Base-by-base conservation (phyloP, 2,888 invertebrate species). In the Bedellia somnulentella region DNA sequence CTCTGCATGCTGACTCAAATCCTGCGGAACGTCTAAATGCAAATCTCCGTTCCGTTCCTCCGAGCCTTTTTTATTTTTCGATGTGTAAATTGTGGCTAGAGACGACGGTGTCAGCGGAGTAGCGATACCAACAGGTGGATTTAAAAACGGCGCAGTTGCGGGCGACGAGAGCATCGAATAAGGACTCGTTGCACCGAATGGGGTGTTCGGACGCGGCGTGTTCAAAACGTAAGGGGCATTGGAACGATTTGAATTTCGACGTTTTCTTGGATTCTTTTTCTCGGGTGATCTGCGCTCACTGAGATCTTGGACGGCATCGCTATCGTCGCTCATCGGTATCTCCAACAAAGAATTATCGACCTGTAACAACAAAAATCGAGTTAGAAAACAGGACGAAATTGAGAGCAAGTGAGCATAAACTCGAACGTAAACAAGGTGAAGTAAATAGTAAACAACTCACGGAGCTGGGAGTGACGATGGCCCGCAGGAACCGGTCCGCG, bases 401-500 rank as follows among this genome's bases (percentile, higher is more conserved):
- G n/a, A n/a, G n/a, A n/a, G n/a, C n/a, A n/a, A n/a, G 24, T 28
- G 30, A 11, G 6, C 18, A 28, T 18, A 21, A 3, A 21, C 17
- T 4, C 13, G 12, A 10, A 22, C 15, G 24, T 25, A 28, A 32
- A 28, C 25, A 25, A 18, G 5, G 18, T 9, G 18, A 6, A 9
- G 5, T 18, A 9, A 5, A 5, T 5, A 6, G 5, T 5, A 6
- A 9, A 6, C 9, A 38, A 64, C 73, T 73, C 57, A 75, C 75
- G 41, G 75, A 75, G 57, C 71, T 73, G 52, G 75, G 76, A 36
- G 75, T 75, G 61, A 76, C 76, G 57, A 76, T 75, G 49, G 75
- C 73, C 47, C 75, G 64, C 46, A 76, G 67, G 56, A 76, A 76
- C 68, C 73, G 70, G 73, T 76, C 76, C 56, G 75, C 75, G 62